phyloP scores from a whole-genome alignment of 2,797 vertebrate species.

The Morus bassanus region DNA sequence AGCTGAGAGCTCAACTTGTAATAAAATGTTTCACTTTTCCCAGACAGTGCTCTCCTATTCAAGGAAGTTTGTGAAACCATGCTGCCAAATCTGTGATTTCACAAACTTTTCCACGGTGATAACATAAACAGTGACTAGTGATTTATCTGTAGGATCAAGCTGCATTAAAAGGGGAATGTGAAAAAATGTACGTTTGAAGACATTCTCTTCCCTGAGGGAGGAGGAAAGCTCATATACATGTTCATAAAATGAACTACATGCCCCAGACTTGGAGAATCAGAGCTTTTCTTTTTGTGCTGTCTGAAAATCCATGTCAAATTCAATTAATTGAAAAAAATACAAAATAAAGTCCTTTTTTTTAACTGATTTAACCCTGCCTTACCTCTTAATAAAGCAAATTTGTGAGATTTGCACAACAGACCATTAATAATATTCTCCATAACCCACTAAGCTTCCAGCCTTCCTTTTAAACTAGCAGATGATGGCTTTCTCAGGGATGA shows the following conservation, averaged over 20 bases:
- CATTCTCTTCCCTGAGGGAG: neutral
- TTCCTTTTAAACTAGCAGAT: neutral
- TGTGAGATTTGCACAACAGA: neutral
- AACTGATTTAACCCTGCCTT: neutral
- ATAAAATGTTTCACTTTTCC: neutral
- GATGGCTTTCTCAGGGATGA: neutral
- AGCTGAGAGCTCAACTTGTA: neutral
- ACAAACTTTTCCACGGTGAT: slow-evolving; percentile 25
- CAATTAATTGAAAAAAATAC: neutral
- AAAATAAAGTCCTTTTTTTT: neutral
- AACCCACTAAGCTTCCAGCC: neutral
- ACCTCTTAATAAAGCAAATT: neutral
- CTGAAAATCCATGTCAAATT: neutral
- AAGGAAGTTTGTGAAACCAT: neutral
- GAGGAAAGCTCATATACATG: neutral
- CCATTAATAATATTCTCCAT: neutral
- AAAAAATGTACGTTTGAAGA: neutral
- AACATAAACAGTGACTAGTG: slow-evolving; percentile 26
- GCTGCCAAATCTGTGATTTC: slow-evolving; percentile 42
- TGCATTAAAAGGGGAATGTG: neutral
- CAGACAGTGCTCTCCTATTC: neutral
- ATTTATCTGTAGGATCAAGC: slow-evolving; percentile 23
- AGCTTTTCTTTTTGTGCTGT: neutral
- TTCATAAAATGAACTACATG: neutral
- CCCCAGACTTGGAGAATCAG: neutral